These are phyloP conservation scores for Myotis vivesi DNA, from an alignment of 2,797 vertebrate genomes.

Conservation along the genomic window DNA sequence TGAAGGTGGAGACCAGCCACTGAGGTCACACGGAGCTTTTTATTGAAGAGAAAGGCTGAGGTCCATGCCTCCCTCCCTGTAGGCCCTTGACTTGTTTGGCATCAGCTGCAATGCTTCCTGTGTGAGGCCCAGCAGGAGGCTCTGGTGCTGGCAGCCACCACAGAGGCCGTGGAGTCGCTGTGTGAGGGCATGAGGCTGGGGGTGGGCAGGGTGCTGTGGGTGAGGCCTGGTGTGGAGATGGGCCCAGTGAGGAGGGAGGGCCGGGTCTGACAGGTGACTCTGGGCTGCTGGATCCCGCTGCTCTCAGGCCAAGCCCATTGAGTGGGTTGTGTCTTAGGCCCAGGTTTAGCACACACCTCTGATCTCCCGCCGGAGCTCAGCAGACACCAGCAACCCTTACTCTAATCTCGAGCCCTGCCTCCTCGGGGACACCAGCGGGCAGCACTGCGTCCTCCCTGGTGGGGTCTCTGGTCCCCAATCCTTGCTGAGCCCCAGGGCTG, in stretches of 20 bases:
- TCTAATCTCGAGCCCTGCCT: background rate
- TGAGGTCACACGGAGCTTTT: background rate
- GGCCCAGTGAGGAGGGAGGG: fast-evolving
- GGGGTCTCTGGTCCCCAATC: background rate
- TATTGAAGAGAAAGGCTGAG: background rate
- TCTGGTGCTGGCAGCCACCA: background rate
- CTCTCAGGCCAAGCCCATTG: background rate
- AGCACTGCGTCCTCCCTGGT: background rate
- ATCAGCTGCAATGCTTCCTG: fast-evolving
- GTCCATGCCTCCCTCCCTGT: background rate
- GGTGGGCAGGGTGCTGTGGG: background rate
- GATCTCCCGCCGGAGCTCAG: background rate
- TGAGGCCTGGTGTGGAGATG: background rate
- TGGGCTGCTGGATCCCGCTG: background rate
- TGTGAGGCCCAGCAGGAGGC: background rate
- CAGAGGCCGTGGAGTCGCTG: background rate
- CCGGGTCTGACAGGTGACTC: background rate
- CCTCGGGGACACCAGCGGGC: background rate
- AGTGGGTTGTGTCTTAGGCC: background rate
- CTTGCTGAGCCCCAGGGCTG: background rate
- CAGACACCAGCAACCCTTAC: background rate
- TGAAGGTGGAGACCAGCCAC: background rate
- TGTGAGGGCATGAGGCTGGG: background rate
- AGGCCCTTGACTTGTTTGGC: background rate
- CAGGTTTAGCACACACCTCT: background rate